phyloP scores from a whole-genome alignment of 2,888 invertebrate genomes.

The Serrognathus titanus region DNA sequence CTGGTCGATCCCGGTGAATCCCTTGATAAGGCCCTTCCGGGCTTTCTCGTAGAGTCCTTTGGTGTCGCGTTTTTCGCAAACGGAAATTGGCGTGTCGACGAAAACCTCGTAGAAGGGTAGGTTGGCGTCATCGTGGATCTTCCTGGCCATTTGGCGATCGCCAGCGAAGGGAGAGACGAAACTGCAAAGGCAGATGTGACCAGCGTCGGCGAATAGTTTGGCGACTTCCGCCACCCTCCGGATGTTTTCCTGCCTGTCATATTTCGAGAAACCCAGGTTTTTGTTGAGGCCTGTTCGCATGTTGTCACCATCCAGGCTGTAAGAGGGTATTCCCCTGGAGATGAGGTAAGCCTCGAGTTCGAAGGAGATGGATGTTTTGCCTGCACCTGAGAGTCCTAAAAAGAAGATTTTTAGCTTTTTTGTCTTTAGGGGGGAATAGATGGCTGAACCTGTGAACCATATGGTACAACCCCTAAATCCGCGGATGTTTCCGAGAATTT shows the following conservation, averaged over 20 bases:
- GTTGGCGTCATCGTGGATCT: conserved; percentile 79
- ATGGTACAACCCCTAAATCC: conserved; percentile 92
- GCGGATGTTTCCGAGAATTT: conserved; percentile 78
- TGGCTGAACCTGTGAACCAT: conserved; percentile 79
- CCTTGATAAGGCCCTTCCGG: conserved; percentile 82
- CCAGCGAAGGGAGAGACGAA: conserved; percentile 92
- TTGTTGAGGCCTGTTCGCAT: conserved; percentile 91
- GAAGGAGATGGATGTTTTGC: conserved; percentile 96
- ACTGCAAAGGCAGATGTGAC: conserved; percentile 89
- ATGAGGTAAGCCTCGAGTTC: conserved; percentile 91
- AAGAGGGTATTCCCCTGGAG: conserved; percentile 81
- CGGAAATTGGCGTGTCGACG: conserved; percentile 86
- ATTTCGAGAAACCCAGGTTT: conserved; percentile 87
- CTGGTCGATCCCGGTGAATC: conserved; percentile 89
- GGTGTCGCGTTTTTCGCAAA: conserved; percentile 91
- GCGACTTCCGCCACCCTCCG: conserved; percentile 93
- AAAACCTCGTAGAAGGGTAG: conserved; percentile 91
- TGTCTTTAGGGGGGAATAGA: not conserved
- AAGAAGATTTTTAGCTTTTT: not conserved
- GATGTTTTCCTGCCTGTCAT: conserved; percentile 94
- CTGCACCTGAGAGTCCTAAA: conserved; percentile 67
- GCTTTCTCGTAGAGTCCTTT: conserved; percentile 98
- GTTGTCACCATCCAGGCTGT: conserved; percentile 96
- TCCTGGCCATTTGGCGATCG: conserved; percentile 85
- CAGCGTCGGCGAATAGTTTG: conserved; percentile 97